phyloP scores from a whole-genome alignment of 2,113 vertebrate genomes.

The Pterocles orientalis region DNA sequence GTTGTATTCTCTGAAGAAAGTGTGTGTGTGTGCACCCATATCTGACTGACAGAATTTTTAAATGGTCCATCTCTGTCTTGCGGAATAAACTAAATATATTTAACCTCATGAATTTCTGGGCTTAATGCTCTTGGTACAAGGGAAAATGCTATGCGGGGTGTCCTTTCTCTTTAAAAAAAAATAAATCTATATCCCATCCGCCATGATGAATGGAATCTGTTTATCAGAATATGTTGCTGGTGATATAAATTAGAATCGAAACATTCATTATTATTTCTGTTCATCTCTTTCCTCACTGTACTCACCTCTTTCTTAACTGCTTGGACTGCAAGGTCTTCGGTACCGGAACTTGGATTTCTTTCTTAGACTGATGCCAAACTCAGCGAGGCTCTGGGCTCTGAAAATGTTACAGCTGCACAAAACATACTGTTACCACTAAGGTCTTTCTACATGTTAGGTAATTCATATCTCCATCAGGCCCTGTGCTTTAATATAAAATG shows the following conservation, averaged over 20 bases:
- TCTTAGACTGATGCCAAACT: neutral
- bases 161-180: neutral
- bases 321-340: neutral
- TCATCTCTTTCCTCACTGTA: neutral
- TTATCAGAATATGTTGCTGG: neutral
- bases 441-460: neutral
- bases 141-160: neutral
- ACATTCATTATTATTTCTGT: neutral
- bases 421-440: neutral
- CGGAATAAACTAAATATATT: neutral
- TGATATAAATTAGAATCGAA: neutral
- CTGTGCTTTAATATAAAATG: neutral
- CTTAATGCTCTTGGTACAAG: neutral
- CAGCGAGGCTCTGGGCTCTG: neutral
- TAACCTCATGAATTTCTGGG: neutral
- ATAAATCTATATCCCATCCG: neutral
- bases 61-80: neutral
- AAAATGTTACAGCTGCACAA: neutral
- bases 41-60: neutral
- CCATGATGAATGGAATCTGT: neutral
- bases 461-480: neutral
- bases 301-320: neutral
- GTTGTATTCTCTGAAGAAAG: neutral
- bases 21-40: accelerated
- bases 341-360: neutral